These are phyloP conservation scores for Caenorhabditis panamensis DNA, from an alignment of 2,888 invertebrate species.

Conservation along the genomic window DNA sequence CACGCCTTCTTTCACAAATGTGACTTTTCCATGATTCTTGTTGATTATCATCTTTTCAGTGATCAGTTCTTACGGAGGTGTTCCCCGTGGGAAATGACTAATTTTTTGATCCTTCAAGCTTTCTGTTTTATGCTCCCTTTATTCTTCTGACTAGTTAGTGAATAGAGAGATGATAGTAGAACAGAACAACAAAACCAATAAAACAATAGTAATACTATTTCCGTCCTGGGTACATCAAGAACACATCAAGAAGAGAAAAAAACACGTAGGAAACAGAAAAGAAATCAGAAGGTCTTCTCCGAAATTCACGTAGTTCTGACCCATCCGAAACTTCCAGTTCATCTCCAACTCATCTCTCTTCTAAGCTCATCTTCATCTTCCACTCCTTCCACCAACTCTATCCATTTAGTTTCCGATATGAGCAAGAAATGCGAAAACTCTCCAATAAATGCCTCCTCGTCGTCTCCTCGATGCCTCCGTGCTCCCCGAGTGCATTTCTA, in stretches of 20 bases:
- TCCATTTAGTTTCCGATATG: background rate
- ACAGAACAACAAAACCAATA: too few relatives aligned
- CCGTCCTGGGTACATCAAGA: too few relatives aligned
- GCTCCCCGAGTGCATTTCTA: constrained; percentile 6
- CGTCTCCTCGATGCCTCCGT: too few relatives aligned
- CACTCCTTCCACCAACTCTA: background rate
- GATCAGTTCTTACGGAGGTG: background rate
- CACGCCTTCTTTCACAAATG: too few relatives aligned
- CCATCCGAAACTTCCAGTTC: too few relatives aligned
- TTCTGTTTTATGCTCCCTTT: background rate
- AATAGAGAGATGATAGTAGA: too few relatives aligned
- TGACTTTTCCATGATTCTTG: too few relatives aligned
- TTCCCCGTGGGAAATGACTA: too few relatives aligned
- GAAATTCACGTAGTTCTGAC: too few relatives aligned
- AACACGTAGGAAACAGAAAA: background rate
- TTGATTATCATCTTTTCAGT: background rate
- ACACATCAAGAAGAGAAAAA: background rate
- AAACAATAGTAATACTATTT: too few relatives aligned
- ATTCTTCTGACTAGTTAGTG: too few relatives aligned
- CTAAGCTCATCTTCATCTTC: background rate
- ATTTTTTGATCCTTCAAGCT: background rate
- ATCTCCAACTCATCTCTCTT: too few relatives aligned
- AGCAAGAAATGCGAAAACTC: background rate
- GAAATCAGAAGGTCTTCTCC: background rate
- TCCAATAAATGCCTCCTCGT: background rate